Percentiles rank a stretch among this genome's conserved stretches.
phyloP scores from a whole-genome alignment of 2,113 vertebrate species.

The Megalops atlanticus region DNA sequence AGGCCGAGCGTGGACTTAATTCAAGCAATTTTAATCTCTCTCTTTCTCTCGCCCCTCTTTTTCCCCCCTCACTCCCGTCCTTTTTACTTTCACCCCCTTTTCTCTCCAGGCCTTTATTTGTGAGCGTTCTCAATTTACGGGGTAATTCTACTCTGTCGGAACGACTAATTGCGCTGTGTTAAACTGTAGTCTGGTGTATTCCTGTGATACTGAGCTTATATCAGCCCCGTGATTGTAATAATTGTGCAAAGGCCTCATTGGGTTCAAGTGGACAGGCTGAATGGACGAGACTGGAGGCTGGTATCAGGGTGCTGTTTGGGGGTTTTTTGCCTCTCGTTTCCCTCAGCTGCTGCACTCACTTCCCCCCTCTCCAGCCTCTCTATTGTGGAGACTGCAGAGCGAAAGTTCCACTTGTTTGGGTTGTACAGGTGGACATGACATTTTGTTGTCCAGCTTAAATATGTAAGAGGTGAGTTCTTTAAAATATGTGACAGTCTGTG shows the following conservation, averaged over 20 bases:
- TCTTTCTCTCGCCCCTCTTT: constrained; percentile 22
- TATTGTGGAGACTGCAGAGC: too few species aligned
- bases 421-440: too few species aligned
- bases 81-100: constrained; percentile 18
- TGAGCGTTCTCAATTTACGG: constrained; percentile 71
- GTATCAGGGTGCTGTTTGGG: constrained; percentile 9
- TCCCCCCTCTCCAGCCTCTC: too few species aligned
- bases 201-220: constrained; percentile 68
- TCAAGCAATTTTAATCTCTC: constrained; percentile 52
- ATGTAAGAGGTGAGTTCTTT: too few species aligned
- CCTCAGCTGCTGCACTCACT: not conserved
- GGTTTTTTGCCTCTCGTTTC: constrained; percentile 21
- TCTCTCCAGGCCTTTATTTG: constrained; percentile 62
- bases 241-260: constrained; percentile 52
- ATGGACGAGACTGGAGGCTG: not conserved
- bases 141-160: constrained; percentile 71
- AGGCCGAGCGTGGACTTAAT: constrained; percentile 48
- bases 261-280: constrained; percentile 14
- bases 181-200: constrained; percentile 66
- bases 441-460: too few species aligned
- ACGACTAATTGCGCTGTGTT: constrained; percentile 72
- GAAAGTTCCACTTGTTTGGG: too few species aligned
- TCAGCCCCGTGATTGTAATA: constrained; percentile 67
- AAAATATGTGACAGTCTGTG: too few species aligned
- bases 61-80: constrained; percentile 20